A percentile compares a stretch with the other conserved stretches of the same genome.
phyloP scores from a whole-genome alignment of 2,113 vertebrate species.

The Oreochromis niloticus region DNA sequence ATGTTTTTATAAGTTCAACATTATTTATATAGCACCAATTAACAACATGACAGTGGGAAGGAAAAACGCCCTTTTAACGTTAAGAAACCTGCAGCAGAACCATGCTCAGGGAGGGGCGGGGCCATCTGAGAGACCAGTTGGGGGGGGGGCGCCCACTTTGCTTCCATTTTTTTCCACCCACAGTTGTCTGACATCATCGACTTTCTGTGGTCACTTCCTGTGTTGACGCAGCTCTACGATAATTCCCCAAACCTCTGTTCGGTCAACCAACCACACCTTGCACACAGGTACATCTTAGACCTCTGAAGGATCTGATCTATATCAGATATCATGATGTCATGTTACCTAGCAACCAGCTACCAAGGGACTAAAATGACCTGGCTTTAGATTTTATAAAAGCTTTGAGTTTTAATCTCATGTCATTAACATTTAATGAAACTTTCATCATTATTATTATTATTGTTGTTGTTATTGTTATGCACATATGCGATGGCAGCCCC shows the following conservation, averaged over 20 bases:
- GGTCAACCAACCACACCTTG: neutral
- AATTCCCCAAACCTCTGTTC: neutral
- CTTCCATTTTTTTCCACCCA: neutral
- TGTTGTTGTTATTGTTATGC: too few relatives aligned
- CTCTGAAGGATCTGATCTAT: neutral
- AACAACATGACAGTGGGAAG: neutral
- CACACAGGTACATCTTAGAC: neutral
- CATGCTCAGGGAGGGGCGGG: neutral
- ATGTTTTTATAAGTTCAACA: too few relatives aligned
- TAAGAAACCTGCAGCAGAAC: neutral
- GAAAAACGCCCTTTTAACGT: too few relatives aligned
- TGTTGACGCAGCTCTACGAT: rapidly evolving
- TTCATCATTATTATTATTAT: neutral
- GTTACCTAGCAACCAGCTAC: neutral
- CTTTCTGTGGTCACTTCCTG: neutral
- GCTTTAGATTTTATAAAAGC: neutral
- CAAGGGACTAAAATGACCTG: neutral
- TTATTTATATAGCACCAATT: too few relatives aligned
- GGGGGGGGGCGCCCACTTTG: neutral
- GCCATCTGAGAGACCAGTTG: too few relatives aligned
- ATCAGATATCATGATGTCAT: neutral
- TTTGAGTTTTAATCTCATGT: neutral
- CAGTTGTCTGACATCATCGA: neutral
- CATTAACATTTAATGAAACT: neutral
- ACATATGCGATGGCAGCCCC: neutral